Base-by-base conservation (phyloP, 2,113 vertebrate genomes). In the Blennius ocellaris region DNA sequence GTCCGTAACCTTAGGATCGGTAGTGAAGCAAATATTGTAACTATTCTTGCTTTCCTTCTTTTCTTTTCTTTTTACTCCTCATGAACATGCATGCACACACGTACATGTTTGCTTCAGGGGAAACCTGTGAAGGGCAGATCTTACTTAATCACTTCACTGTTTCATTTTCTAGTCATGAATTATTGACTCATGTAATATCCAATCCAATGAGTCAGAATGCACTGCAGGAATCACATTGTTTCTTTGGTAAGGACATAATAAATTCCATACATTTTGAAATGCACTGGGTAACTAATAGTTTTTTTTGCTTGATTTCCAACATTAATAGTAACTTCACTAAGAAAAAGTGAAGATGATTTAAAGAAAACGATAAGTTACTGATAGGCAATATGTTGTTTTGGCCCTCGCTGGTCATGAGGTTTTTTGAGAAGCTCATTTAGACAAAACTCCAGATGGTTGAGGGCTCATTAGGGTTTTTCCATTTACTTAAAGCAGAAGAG, bases 121-220 rank as follows among this genome's bases (percentile, higher is more conserved):
- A 59, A 66, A 49, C 71, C 70, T 69, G 39, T 76, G 58, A 80
- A 79, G 66, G 66, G 54, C 69, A 83, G 75, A 47, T 15, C 50
- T 73, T 50, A 65, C 69, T 63, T 81, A 56, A 83, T 85, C 78
- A 67, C 58, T 76, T 7, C 55, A 66, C 50, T 64, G 59, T 88
- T 87, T 85, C 66, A 76, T 85, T 84, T 85, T 62, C 57, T 21
- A 10, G 30, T 72, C 76, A 85, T 85, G 61, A 85, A 87, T 84
- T 72, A 89, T 85, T 89, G 68, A 87, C 57, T 67, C 8, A 11
- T 79, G 56, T 81, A 76, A 87, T 83, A 58, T 60, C 57, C 58
- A 49, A 55, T 44, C 21, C 14, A 10, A 39, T 52, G 66, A 40
- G 37, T 76, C 14, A 14, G 51, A 30, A 30, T 30, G 21, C 47